Base-by-base conservation (phyloP, 2,888 invertebrate genomes). In the Agrochola lota region DNA sequence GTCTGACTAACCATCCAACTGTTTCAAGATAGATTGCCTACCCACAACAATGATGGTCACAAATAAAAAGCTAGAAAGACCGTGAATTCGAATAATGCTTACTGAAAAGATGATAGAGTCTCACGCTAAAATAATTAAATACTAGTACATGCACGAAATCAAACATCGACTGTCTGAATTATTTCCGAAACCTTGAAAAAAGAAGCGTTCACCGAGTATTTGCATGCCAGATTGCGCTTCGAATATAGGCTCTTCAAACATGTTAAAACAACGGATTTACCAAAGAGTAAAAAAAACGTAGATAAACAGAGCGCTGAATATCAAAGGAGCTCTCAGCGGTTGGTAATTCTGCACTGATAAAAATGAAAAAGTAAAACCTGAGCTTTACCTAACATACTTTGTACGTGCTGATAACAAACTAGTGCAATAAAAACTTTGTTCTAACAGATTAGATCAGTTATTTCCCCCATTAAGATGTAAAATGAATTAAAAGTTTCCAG, bases 401-500 rank as follows among this genome's bases (percentile, higher is more conserved):
- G 69, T 74, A 63, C 57, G 46, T 52, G 43, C 72, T 23, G 70
- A 75, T 85, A 74, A 26, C 63, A 63, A 82, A 85, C 70, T 67
- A 78, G 12, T 67, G 67, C 49, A 68, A 78, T 78, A 62, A 74
- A 83, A 78, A 82, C 83, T 82, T 81, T 71, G 30, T 70, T 81
- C 40, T 26, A 59, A 43, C 67, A 46, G 67, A 76, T 82, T 59
- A 70, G 49, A 63, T 70, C 40, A 63, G 23, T 71, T 71, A 57
- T 62, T 40, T 70, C 59, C 1, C 35, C 46, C 52, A 59, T 73
- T 68, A 63, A 43, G 66, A 66, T 70, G 46, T 83, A 74, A 85
- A 78, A 80, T 74, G n/a, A 71, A 68, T 80, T 81, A 52, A 68
- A 85, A 87, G 75, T 86, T 83, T 17, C 6, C 3, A 40, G 12